These are phyloP conservation scores for Minunthozetes semirufus DNA, from an alignment of 2,888 invertebrate species.

Conservation along the genomic window DNA sequence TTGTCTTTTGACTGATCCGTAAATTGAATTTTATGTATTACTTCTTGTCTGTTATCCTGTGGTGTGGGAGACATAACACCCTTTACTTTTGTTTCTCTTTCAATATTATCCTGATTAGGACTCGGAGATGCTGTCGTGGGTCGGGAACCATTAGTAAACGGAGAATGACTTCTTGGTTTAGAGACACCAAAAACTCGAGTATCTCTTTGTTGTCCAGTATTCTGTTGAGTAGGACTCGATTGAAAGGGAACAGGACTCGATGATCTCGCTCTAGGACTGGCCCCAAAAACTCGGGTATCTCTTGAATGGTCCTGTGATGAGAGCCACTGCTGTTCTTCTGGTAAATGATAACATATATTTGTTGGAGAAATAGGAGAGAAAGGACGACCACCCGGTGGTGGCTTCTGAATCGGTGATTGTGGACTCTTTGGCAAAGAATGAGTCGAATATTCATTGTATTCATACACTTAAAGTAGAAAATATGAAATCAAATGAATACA, in stretches of 20 bases:
- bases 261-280: slow-evolving; percentile 1
- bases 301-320: no score
- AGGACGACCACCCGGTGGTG: neutral
- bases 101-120: neutral
- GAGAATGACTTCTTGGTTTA: neutral
- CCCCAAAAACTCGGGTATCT: slow-evolving; percentile 4
- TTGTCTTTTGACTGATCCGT: neutral
- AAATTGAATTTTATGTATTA: neutral
- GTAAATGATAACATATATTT: slow-evolving; percentile 5
- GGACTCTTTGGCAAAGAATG: neutral
- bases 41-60: neutral
- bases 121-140: neutral
- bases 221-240: neutral
- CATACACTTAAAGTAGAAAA: slow-evolving; percentile 4
- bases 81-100: neutral
- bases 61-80: neutral
- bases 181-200: slow-evolving; percentile 3
- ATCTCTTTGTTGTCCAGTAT: neutral
- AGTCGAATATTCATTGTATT: neutral
- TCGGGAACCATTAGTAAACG: neutral
- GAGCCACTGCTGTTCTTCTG: slow-evolving; percentile 21
- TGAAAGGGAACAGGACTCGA: neutral
- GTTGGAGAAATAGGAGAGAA: slow-evolving; percentile 5
- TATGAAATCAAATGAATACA: neutral
- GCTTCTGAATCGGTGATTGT: neutral